phyloP scores from a whole-genome alignment of 2,888 invertebrate genomes.

The Parnassius mnemosyne region DNA sequence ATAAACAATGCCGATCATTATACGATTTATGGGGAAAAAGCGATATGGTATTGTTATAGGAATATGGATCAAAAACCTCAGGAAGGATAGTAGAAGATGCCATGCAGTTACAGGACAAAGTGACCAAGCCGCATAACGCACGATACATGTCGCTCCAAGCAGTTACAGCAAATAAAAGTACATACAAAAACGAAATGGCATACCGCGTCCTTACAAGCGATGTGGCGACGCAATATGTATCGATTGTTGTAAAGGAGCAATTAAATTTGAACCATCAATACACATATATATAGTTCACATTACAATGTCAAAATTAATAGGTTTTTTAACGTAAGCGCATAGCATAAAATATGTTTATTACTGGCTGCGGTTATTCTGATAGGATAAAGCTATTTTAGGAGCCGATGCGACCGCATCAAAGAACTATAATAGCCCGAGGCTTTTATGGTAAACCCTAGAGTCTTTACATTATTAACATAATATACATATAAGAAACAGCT shows the following conservation, averaged over 20 bases:
- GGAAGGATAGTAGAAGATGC: not conserved
- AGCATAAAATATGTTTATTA: constrained; percentile 62
- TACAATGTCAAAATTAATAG: constrained; percentile 23
- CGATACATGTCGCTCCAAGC: constrained; percentile 53
- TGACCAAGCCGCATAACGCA: constrained; percentile 53
- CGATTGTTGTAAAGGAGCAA: constrained; percentile 27
- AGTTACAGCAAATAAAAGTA: constrained; percentile 49
- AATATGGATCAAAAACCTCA: not conserved
- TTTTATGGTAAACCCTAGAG: constrained; percentile 32
- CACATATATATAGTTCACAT: constrained; percentile 29
- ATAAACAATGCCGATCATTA: constrained; percentile 11
- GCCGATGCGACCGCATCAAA: constrained; percentile 52
- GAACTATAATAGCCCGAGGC: constrained; percentile 39
- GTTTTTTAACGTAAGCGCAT: constrained; percentile 36
- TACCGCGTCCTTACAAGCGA: constrained; percentile 44
- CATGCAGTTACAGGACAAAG: constrained; percentile 10
- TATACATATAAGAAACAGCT: constrained; percentile 25
- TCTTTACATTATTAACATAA: constrained; percentile 22
- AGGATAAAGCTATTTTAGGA: constrained; percentile 57
- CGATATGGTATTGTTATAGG: not conserved
- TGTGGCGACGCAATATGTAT: constrained; percentile 55
- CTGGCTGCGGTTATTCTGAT: constrained; percentile 49
- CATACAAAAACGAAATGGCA: constrained; percentile 42
- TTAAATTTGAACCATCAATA: constrained; percentile 32
- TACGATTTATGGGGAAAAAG: constrained; percentile 12